phyloP scores from a whole-genome alignment of 1,140 invertebrate species.

The Zaprionus nigranus region DNA sequence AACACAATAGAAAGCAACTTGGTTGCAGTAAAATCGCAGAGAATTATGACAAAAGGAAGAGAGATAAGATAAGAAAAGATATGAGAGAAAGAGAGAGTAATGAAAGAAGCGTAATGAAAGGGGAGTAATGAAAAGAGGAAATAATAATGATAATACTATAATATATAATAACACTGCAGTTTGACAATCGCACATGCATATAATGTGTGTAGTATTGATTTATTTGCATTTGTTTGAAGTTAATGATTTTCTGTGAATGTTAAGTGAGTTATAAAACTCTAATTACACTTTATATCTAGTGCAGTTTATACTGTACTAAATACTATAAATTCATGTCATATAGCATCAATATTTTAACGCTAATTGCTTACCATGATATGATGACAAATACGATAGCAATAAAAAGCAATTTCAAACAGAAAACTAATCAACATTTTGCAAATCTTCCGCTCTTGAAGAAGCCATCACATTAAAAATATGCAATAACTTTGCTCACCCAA shows the following conservation, averaged over 20 bases:
- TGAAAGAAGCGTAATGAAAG: not conserved
- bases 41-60: not conserved
- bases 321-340: no score
- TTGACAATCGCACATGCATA: no score
- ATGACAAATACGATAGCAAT: not conserved
- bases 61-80: not conserved
- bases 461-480: not conserved
- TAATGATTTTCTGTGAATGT: no score
- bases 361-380: not conserved
- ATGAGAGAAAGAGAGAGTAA: not conserved
- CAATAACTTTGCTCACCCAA: not conserved
- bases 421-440: not conserved
- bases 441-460: not conserved
- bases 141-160: no score
- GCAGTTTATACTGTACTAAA: no score
- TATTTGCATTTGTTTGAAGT: no score
- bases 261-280: no score
- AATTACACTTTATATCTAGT: no score
- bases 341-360: not conserved
- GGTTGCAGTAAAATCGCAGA: not conserved
- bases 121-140: not conserved
- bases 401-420: not conserved
- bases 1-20: constrained; percentile 3
- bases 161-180: no score
- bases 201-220: no score